Evolutionary conservation across 30 jellyfish, hydroid and myxozoan genomes (phyloP), one percentile per base, ranked within the genome.

Genomic region (Turritopsis rubra): DNA sequence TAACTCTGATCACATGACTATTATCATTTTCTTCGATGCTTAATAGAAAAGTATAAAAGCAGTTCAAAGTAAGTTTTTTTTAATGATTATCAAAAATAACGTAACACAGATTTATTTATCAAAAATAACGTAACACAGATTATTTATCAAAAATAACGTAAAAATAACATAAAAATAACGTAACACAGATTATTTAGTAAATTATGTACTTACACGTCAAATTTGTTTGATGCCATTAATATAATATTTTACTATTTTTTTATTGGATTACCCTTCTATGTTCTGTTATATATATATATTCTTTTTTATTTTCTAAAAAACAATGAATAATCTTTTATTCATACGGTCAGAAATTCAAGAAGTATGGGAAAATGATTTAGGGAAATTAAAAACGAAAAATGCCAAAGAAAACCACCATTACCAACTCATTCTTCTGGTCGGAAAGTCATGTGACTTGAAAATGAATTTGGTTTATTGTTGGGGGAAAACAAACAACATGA

Each of bases 171-270:
- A 23, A 9, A 74, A 23, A 74, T 16, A n/a, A 74, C 41, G n/a
- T n/a, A n/a, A n/a, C n/a, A n/a, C n/a, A n/a, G n/a, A n/a, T n/a
- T n/a, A n/a, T n/a, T n/a, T n/a, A n/a, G n/a, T n/a, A n/a, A n/a
- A n/a, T n/a, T n/a, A n/a, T n/a, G n/a, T n/a, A 81, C 95, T 83
- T 66, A 88, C 96, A 88, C 96, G 52, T 83, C 96, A 79, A 88
- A 88, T 83, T 88, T 88, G 74, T 88, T 88, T 28, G 82, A 74
- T 74, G 82, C 82, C 82, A 74, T 74, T 1, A 21, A n/a, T 24
- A 21, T 74, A 9, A 21, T 74, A 23, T 24, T 26, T 27, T 68
- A 68, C 30, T 68, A n/a, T 68, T 68, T n/a, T 68, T 68, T 68
- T 68, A n/a, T 68, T 19, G 16, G 30, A 7, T 9, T 68, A n/a